Evolutionary conservation across 2,113 vertebrate genomes (phyloP).

Genomic region (Monopterus albus): DNA sequence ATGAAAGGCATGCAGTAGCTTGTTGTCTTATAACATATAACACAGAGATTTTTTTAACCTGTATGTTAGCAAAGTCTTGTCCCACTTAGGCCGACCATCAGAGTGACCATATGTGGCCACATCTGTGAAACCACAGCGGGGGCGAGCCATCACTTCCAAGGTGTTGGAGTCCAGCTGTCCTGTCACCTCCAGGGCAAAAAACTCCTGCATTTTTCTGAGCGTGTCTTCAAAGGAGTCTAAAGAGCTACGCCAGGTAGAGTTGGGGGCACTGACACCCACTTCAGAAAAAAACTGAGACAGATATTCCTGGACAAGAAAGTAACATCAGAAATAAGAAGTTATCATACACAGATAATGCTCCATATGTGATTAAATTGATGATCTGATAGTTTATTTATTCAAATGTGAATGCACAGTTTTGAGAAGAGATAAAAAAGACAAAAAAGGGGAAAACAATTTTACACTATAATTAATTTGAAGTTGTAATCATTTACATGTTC

Average conservation of each 20-base stretch:
- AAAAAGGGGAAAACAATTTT: too few relatives aligned
- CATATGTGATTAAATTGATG: too few relatives aligned
- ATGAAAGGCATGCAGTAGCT: neutral
- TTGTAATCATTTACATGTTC: too few relatives aligned
- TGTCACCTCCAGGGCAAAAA: conserved; percentile 80
- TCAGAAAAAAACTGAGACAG: conserved; percentile 59
- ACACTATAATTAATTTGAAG: too few relatives aligned
- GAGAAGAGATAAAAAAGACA: too few relatives aligned
- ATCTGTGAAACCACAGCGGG: conserved; percentile 84
- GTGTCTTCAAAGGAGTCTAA: conserved; percentile 48
- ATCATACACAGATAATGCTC: too few relatives aligned
- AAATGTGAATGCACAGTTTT: neutral
- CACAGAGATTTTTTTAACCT: conserved; percentile 71
- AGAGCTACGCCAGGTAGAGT: conserved; percentile 27
- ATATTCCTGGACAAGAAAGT: conserved; percentile 39
- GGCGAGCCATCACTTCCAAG: conserved; percentile 78
- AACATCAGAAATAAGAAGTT: too few relatives aligned
- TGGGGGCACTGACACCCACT: conserved; percentile 51
- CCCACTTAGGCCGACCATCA: conserved; percentile 81
- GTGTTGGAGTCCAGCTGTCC: conserved; percentile 80
- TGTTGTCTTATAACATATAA: too few relatives aligned
- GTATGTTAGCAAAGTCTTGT: conserved; percentile 84
- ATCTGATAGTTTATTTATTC: neutral
- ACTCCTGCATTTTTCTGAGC: conserved; percentile 85
- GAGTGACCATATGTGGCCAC: conserved; percentile 63